phyloP scores from a whole-genome alignment of 2,113 vertebrate genomes.

The Odobenus rosmarus region DNA sequence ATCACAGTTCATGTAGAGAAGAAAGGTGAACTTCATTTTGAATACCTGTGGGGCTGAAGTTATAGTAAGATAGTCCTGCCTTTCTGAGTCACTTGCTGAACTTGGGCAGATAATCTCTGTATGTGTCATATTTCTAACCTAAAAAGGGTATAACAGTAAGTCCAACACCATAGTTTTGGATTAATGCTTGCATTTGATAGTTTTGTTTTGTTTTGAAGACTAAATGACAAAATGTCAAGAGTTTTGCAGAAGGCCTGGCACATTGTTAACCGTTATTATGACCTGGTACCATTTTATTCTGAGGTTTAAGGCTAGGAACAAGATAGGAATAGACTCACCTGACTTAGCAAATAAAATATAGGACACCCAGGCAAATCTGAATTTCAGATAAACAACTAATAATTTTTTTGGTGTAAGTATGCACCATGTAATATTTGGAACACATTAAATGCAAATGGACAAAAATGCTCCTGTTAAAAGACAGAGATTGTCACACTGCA shows the following conservation, averaged over 20 bases:
- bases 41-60: neutral
- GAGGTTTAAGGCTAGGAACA: neutral
- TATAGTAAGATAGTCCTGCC: neutral
- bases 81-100: neutral
- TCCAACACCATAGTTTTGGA: neutral
- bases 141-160: neutral
- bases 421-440: neutral
- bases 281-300: neutral
- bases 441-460: neutral
- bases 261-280: neutral
- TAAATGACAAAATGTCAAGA: neutral
- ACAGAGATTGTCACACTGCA: neutral
- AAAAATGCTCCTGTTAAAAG: neutral
- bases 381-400: neutral
- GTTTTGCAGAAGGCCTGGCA: neutral
- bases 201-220: neutral
- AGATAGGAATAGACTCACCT: neutral
- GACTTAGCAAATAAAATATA: constrained; percentile 20
- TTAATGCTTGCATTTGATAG: neutral
- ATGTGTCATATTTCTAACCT: neutral
- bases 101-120: neutral
- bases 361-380: neutral
- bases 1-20: neutral
- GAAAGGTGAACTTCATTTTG: neutral
- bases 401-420: neutral